phyloP scores from a whole-genome alignment of 1,140 invertebrate species.

The Eubasilissa regina region DNA sequence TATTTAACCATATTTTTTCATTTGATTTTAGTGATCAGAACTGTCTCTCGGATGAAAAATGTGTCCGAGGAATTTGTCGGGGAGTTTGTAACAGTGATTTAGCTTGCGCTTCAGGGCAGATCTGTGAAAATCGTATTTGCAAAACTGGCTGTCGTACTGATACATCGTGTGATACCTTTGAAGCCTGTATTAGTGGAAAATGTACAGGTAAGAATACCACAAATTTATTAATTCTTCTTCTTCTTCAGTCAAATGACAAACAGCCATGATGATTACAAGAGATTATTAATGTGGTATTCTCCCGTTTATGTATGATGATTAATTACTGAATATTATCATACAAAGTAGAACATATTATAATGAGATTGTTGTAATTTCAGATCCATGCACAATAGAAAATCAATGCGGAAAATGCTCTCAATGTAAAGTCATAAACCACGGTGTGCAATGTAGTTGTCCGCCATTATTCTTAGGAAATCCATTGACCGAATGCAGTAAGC shows the following conservation, averaged over 20 bases:
- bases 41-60: conserved; percentile 88
- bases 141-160: conserved; percentile 88
- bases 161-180: conserved; percentile 80
- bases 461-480: conserved; percentile 87
- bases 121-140: conserved; percentile 90
- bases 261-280: neutral
- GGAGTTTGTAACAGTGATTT: conserved; percentile 88
- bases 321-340: conserved; percentile 49
- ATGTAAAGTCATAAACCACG: conserved; percentile 87
- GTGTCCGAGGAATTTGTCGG: conserved; percentile 85
- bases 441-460: conserved; percentile 88
- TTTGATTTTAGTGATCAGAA: conserved; percentile 79
- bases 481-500: conserved; percentile 80
- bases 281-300: conserved; percentile 15
- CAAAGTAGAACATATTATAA: too few relatives aligned
- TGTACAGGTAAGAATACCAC: conserved; percentile 83
- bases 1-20: conserved; percentile 36
- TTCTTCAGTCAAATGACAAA: neutral
- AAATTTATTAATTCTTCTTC: too few relatives aligned
- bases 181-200: conserved; percentile 87
- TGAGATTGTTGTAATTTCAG: too few relatives aligned
- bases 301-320: neutral
- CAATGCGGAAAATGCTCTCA: conserved; percentile 88
- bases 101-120: conserved; percentile 84
- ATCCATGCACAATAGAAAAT: conserved; percentile 81